phyloP scores from a whole-genome alignment of 2,888 invertebrate genomes.

The Thereva unica region DNA sequence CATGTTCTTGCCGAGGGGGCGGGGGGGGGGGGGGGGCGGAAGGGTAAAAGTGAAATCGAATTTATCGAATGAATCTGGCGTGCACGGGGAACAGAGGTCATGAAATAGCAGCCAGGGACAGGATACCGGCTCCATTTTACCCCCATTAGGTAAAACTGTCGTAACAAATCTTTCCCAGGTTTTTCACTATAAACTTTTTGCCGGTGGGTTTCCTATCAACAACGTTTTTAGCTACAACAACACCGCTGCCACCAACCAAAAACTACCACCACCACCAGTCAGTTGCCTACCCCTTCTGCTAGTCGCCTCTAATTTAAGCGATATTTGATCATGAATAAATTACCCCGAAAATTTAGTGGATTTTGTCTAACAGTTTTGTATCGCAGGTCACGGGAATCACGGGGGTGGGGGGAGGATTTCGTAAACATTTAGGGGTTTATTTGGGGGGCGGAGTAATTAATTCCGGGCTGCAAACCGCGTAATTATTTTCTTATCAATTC shows the following conservation, averaged over 20 bases:
- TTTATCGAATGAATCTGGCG: not conserved
- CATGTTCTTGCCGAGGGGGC: no score
- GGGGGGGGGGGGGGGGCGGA: no score
- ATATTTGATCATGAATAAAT: conserved; percentile 41
- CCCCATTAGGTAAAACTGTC: conserved; percentile 3
- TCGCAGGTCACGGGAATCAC: conserved; percentile 1
- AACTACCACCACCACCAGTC: not conserved
- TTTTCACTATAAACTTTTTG: conserved; percentile 21
- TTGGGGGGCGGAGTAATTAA: conserved; percentile 14
- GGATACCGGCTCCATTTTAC: no score
- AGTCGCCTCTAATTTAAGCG: conserved; percentile 25
- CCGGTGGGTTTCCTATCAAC: conserved; percentile 21
- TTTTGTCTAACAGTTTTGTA: not conserved
- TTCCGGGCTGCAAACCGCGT: conserved; percentile 17
- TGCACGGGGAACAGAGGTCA: conserved; percentile 9
- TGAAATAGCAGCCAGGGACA: conserved; percentile 20
- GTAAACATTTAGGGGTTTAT: not conserved
- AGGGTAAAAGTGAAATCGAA: conserved; percentile 5
- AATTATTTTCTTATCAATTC: conserved; percentile 30
- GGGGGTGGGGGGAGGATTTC: not conserved
- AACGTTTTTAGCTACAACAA: not conserved
- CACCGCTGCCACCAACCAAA: no score
- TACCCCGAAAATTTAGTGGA: conserved; percentile 27
- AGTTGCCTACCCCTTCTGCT: not conserved
- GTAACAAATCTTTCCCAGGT: conserved; percentile 26